Conservation (phyloP, 2,113 vertebrate genomes). For the Anarrhichthys ocellatus region DNA sequence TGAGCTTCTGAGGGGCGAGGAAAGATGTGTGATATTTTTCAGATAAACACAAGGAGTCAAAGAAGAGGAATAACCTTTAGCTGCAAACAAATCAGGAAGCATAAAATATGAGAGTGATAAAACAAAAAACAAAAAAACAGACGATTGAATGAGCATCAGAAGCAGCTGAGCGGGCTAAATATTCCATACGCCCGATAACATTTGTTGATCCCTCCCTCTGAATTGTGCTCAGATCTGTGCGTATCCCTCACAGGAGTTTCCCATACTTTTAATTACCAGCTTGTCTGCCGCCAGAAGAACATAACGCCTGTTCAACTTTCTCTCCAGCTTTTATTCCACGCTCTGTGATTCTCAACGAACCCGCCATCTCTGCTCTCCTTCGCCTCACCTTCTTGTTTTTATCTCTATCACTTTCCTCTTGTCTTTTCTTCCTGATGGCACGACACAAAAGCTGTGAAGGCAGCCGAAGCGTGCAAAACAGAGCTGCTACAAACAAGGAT, state of each 20-base stretch:
- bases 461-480: conserved; percentile 14
- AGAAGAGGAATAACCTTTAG: conserved; percentile 15
- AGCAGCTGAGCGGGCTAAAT: conserved; percentile 17
- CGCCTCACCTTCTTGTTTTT: conserved; percentile 27
- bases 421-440: conserved; percentile 55
- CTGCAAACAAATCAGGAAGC: conserved; percentile 14
- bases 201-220: conserved; percentile 42
- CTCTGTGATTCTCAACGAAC: conserved; percentile 37
- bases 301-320: conserved; percentile 34
- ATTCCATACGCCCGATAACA: conserved; percentile 48
- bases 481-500: conserved; percentile 25
- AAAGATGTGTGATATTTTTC: conserved; percentile 8
- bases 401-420: conserved; percentile 46
- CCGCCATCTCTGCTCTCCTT: conserved; percentile 15
- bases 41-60: conserved; percentile 13
- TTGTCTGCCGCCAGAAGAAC: conserved; percentile 45
- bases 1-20: not conserved
- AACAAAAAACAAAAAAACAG: not conserved
- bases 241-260: conserved; percentile 54
- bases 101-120: conserved; percentile 22
- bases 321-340: conserved; percentile 34
- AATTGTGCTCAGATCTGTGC: conserved; percentile 26
- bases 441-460: conserved; percentile 41
- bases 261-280: conserved; percentile 67
- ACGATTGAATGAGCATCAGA: conserved; percentile 37